phyloP scores from a whole-genome alignment of 2,113 vertebrate genomes.

The Sinocyclocheilus maitianheensis region DNA sequence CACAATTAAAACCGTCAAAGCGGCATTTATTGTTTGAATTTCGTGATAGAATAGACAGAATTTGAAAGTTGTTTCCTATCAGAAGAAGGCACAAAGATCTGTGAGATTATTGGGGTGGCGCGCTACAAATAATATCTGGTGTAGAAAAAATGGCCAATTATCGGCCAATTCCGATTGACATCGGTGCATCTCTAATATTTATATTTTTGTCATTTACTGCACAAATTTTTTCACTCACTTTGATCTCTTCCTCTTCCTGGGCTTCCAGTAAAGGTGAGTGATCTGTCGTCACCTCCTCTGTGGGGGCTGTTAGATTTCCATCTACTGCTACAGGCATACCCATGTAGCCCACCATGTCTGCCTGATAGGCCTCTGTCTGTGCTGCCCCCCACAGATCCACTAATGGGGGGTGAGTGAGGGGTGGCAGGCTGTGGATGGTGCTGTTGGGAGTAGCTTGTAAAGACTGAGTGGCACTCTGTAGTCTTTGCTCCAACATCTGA shows the following conservation, averaged over 20 bases:
- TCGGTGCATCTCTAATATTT: too few relatives aligned
- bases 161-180: too few relatives aligned
- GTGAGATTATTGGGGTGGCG: too few relatives aligned
- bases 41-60: too few relatives aligned
- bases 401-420: conserved; percentile 79
- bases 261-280: conserved; percentile 86
- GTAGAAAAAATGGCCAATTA: too few relatives aligned
- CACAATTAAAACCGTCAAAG: background rate
- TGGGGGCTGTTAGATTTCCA: conserved; percentile 65
- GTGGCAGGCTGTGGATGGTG: conserved; percentile 79
- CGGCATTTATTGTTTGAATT: too few relatives aligned
- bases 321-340: conserved; percentile 80
- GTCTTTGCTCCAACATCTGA: conserved; percentile 74
- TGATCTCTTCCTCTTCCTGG: conserved; percentile 78
- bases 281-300: conserved; percentile 80
- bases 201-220: background rate
- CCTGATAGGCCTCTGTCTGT: conserved; percentile 77
- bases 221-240: conserved; percentile 64
- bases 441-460: conserved; percentile 81
- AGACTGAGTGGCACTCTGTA: conserved; percentile 78
- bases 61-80: too few relatives aligned
- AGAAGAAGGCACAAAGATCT: too few relatives aligned
- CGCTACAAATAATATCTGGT: too few relatives aligned
- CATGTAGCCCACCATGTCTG: conserved; percentile 78
- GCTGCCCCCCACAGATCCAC: conserved; percentile 87